Evolutionary conservation across 2,888 invertebrate species (phyloP), one percentile per base, ranked within the genome.

Genomic region (Thelaira solivaga): DNA sequence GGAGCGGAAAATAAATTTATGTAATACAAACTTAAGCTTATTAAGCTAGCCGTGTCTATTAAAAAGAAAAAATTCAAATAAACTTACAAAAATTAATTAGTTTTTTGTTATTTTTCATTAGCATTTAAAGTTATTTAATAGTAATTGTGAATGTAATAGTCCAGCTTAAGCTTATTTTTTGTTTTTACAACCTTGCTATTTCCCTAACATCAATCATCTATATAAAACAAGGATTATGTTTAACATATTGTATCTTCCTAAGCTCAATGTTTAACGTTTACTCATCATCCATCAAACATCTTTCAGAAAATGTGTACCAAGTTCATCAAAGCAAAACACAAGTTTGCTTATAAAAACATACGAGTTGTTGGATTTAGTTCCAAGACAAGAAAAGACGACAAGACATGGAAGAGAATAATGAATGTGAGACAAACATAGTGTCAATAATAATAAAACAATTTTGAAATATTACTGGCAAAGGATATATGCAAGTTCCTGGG

Each of bases 371-470:
- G 16, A n/a, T n/a, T n/a, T n/a, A n/a, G n/a, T n/a, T n/a, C n/a
- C n/a, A n/a, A n/a, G n/a, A n/a, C n/a, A n/a, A n/a, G n/a, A n/a
- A 4, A 13, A 47, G 7, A 49, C 43, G 65, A 26, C 11, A 51
- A 55, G n/a, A 34, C 20, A 1, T 6, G 16, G 5, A 34, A 36
- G 29, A 36, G 55, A 18, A 22, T 47, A 62, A 61, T 45, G 36
- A 29, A 62, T 36, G 43, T 24, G 45, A 16, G 45, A 55, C 55
- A 62, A 59, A 59, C 55, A 53, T 18, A 53, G 67, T 72, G 72
- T 67, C 67, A 76, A 67, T 76, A 67, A 67, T 57, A 69, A 59
- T 41, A 41, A 57, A 41, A 61, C 26, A 55, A 72, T 57, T 76
- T 67, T 72, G 34, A 55, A 76, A 72, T 43, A 62, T 72, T 62